Evolutionary conservation across 2,797 vertebrate genomes (phyloP), one percentile per base, ranked within the genome.

Genomic region (Sebastes steindachneri): DNA sequence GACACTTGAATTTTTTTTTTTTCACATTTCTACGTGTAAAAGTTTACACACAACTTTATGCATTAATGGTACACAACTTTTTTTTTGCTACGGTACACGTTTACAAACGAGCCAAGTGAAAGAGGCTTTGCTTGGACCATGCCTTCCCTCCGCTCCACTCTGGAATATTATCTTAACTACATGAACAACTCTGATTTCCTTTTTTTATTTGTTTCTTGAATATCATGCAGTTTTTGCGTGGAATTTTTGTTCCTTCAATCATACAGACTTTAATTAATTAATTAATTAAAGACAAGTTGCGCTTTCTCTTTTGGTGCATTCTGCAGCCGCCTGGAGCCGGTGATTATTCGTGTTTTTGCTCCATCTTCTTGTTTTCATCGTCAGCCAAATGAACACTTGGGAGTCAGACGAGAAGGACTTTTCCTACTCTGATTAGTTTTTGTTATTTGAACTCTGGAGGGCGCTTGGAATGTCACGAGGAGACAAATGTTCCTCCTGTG

Each of bases 21-120:
- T 55, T 15, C 35, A 81, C 73, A 17, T 29, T 72, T 41, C 25
- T 45, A 54, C 68, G 57, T 75, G 76, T 86, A n/a, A 59, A 76
- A 37, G 91, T 92, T 91, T 92, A 92, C 93, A 89, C 89, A 25
- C 37, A 0, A 68, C 77, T 80, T 80, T 64, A 86, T 82, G 85
- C 84, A 78, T 90, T 59, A 64, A 67, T 31, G 67, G 69, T 60
- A 72, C 82, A 85, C 85, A 68, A 62, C 21, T 8, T 66, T 55
- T n/a, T 21, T 23, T 51, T 72, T 33, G 63, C 71, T 77, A 71
- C 73, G 28, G 70, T 60, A 76, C 85, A 69, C 55, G 89, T 93
- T 94, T 93, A 93, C 91, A 91, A 84, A 54, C 29, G 3, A 48
- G 79, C 87, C 77, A 79, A 77, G 87, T 31, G 21, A 77, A 81